phyloP scores from a whole-genome alignment of 2,888 invertebrate genomes.

The Andrena flavipes region DNA sequence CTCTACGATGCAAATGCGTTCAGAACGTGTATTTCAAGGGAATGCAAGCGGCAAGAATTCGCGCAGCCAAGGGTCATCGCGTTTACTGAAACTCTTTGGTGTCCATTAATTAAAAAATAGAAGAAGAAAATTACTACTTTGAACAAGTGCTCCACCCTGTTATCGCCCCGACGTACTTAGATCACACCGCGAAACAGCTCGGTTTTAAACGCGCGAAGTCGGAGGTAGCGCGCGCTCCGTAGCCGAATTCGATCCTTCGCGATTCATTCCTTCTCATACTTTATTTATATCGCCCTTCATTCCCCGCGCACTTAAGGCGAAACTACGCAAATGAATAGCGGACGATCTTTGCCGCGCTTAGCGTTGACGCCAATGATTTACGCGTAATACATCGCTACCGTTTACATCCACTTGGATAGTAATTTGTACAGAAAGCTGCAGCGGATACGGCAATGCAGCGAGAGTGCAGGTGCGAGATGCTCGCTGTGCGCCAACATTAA shows the following conservation, averaged over 20 bases:
- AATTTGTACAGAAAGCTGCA: conserved; percentile 57
- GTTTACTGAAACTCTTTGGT: neutral
- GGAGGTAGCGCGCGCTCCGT: neutral
- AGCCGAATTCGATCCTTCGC: conserved; percentile 5
- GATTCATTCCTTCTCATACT: neutral
- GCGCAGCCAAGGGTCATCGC: neutral
- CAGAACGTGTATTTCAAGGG: conserved; percentile 7
- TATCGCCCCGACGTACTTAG: no score
- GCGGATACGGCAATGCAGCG: conserved; percentile 40
- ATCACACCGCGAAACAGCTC: no score
- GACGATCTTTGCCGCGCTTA: conserved; percentile 31
- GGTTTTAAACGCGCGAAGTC: no score
- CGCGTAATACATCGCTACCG: conserved; percentile 74
- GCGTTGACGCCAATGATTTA: conserved; percentile 73
- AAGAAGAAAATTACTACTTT: neutral
- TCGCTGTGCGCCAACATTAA: conserved; percentile 30
- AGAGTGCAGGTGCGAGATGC: conserved; percentile 44
- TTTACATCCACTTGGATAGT: conserved; percentile 70
- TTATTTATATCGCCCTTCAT: conserved; percentile 11
- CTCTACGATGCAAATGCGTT: conserved; percentile 18
- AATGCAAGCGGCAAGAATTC: neutral
- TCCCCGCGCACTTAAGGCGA: neutral
- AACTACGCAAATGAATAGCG: conserved; percentile 44
- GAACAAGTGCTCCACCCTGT: no score
- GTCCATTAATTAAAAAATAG: conserved; percentile 6